Percentiles rank a stretch among this genome's conserved stretches.
Evolutionary conservation across 2,888 invertebrate genomes (phyloP).

Genomic region (Synanthedon formicaeformis): DNA sequence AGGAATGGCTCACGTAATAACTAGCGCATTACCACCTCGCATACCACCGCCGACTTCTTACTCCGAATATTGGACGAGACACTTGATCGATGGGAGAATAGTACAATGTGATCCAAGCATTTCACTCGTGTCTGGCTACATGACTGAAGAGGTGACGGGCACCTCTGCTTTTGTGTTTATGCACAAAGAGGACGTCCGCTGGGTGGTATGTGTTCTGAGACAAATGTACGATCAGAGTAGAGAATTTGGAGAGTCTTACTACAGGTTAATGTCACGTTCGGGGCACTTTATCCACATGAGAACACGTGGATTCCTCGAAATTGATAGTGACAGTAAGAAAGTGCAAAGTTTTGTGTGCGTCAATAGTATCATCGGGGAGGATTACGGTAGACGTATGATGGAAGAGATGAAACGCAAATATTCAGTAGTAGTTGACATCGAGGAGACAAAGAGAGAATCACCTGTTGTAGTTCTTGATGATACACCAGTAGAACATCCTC

Average conservation of each 20-base stretch:
- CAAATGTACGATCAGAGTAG: slow-evolving; percentile 91
- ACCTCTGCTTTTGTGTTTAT: slow-evolving; percentile 89
- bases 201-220: slow-evolving; percentile 87
- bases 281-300: slow-evolving; percentile 88
- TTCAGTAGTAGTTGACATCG: slow-evolving; percentile 75
- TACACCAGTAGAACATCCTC: slow-evolving; percentile 76
- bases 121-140: slow-evolving; percentile 87
- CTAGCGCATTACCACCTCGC: slow-evolving; percentile 63
- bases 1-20: slow-evolving; percentile 78
- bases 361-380: slow-evolving; percentile 81
- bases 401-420: slow-evolving; percentile 84
- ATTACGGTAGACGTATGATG: slow-evolving; percentile 79
- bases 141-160: slow-evolving; percentile 91
- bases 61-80: slow-evolving; percentile 91
- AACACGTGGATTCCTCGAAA: slow-evolving; percentile 86
- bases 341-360: slow-evolving; percentile 90
- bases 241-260: slow-evolving; percentile 88
- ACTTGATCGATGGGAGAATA: slow-evolving; percentile 89
- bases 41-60: slow-evolving; percentile 74
- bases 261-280: slow-evolving; percentile 82
- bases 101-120: slow-evolving; percentile 93
- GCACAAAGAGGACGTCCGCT: slow-evolving; percentile 89
- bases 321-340: slow-evolving; percentile 79
- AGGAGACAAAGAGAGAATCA: slow-evolving; percentile 40
- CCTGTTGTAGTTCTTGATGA: slow-evolving; percentile 31